phyloP scores from a whole-genome alignment of 2,888 invertebrate species.

The Ochropacha duplaris region DNA sequence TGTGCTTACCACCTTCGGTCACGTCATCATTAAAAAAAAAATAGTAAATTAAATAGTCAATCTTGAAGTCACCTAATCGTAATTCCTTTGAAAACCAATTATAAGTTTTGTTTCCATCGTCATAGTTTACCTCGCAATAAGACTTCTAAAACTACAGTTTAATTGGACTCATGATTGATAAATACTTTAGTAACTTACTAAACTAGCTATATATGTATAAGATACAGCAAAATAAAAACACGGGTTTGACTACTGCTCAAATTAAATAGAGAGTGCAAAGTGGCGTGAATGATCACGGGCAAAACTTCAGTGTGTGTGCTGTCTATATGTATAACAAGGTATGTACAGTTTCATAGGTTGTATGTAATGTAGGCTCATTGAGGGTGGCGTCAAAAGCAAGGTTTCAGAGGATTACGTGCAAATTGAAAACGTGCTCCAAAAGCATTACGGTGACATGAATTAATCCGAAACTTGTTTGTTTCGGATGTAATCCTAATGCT shows the following conservation, averaged over 20 bases:
- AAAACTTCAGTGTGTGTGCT: neutral
- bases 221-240: neutral
- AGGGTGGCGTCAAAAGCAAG: constrained; percentile 6
- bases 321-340: neutral
- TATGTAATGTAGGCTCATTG: neutral
- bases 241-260: neutral
- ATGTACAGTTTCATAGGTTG: neutral
- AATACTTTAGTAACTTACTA: too few relatives aligned
- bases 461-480: constrained; percentile 26
- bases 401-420: constrained; percentile 27
- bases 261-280: neutral
- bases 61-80: too few relatives aligned
- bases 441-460: constrained; percentile 30
- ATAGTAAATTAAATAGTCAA: too few relatives aligned
- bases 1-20: too few relatives aligned
- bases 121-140: too few relatives aligned
- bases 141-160: neutral
- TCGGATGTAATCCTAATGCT: neutral
- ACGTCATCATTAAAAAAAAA: too few relatives aligned
- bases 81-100: too few relatives aligned
- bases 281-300: neutral
- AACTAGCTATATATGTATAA: too few relatives aligned
- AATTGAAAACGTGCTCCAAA: constrained; percentile 45
- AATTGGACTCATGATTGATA: too few relatives aligned
- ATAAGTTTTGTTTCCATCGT: too few relatives aligned